Base-by-base conservation (phyloP, 1,140 invertebrate genomes). In the Heliconius eleuchia region DNA sequence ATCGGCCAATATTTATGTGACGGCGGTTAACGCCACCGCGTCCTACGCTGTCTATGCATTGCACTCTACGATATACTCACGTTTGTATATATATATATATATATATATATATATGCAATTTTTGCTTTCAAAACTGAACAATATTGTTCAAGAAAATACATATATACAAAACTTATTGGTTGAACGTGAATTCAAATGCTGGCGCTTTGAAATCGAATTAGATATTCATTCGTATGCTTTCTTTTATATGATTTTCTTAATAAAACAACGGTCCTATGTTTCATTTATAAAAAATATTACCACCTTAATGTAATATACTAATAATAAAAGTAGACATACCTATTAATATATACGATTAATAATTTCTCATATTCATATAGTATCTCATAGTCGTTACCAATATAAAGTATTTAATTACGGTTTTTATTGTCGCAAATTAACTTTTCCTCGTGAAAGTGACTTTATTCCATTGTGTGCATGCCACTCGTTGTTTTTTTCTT, bases 1-100 rank as follows among this genome's bases (percentile, higher is more conserved):
- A 82, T 77, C 75, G 81, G 76, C 55, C 39, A 73, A 79, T 75
- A 79, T 75, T 75, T 71, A 79, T 79, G 71, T 30, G 78, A 46
- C 76, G 76, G 27, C 50, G 76, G 76, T 77, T 71, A 77, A 77
- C 70, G 76, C 73, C 73, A 42, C 27, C 74, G 34, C 76, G 76
- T 77, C 76, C 37, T 70, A 55, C 76, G 76, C 71, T 55, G 57
- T 52, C 71, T 75, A 71, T 75, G 66, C 73, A 74, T 6, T 37
- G 6, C n/a, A 1, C 55, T 30, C 60, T 34, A 27, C 23, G 71
- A 60, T 57, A 52, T 57, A 73, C 34, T 37, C 39, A 55, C 52
- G 1, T 60, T 19, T 60, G 3, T 23, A 4, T 23, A 11, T 23
- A 37, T 37, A 37, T 37, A 37, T 37, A 34, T 34, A 34, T 57